Evolutionary conservation across 2,113 vertebrate species (phyloP).

Genomic region (Ctenodactylus gundi): DNA sequence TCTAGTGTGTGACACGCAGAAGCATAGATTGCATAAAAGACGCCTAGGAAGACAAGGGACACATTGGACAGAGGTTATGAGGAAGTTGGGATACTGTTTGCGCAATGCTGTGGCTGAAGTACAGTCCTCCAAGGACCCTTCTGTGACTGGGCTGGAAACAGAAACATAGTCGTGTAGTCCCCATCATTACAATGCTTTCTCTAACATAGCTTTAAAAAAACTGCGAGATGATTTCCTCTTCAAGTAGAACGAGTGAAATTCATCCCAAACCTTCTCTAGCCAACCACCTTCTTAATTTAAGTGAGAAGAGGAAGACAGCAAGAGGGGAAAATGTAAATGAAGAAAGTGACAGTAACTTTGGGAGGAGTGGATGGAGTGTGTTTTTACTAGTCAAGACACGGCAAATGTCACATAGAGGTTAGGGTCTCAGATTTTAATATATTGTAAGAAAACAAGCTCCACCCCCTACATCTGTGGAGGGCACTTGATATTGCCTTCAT

Average conservation of each 20-base stretch:
- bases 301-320: background rate
- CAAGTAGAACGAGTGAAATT: background rate
- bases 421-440: background rate
- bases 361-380: background rate
- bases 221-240: background rate
- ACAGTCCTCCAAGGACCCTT: background rate
- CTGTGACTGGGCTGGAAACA: background rate
- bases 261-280: background rate
- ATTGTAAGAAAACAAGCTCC: background rate
- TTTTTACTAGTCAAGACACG: background rate
- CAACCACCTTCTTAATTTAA: background rate
- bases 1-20: constrained; percentile 29
- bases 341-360: background rate
- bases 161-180: background rate
- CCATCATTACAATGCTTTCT: background rate
- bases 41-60: background rate
- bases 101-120: background rate
- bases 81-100: background rate
- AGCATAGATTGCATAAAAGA: constrained; percentile 1
- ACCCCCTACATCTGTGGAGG: background rate
- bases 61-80: background rate
- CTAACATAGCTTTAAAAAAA: background rate
- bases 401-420: background rate
- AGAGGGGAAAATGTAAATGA: background rate
- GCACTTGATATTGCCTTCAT: background rate